Evolutionary conservation across 2,888 invertebrate genomes (phyloP).

Genomic region (Epistrophe grossulariae): DNA sequence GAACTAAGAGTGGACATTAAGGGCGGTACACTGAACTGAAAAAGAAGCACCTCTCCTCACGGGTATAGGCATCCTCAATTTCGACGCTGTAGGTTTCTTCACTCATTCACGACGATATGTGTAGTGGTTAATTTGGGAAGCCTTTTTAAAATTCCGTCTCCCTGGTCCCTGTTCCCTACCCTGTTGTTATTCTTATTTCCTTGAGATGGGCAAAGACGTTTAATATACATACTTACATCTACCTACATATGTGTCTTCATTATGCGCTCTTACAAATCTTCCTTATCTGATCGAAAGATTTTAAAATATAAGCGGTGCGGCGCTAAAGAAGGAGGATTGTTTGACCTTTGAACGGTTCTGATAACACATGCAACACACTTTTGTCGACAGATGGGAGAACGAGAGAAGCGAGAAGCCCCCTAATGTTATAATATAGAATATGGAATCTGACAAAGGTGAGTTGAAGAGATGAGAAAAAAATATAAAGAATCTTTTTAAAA

Average conservation of each 20-base stretch:
- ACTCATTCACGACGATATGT: background rate
- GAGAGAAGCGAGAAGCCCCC: background rate
- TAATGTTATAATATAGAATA: background rate
- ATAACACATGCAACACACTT: slow-evolving; percentile 71
- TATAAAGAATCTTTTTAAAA: slow-evolving; percentile 55
- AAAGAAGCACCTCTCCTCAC: slow-evolving; percentile 57
- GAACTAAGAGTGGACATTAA: slow-evolving; percentile 45
- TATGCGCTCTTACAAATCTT: slow-evolving; percentile 73
- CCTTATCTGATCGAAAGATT: slow-evolving; percentile 75
- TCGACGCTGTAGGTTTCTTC: slow-evolving; percentile 45
- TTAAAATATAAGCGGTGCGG: slow-evolving; percentile 69
- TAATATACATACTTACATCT: background rate
- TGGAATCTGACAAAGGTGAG: slow-evolving; percentile 27
- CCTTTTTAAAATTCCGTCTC: slow-evolving; percentile 23
- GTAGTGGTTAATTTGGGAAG: slow-evolving; percentile 47
- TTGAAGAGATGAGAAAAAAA: slow-evolving; percentile 17
- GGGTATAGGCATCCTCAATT: background rate
- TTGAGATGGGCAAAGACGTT: slow-evolving; percentile 51
- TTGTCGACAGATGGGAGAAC: slow-evolving; percentile 48
- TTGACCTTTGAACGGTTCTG: slow-evolving; percentile 73
- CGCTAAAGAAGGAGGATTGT: slow-evolving; percentile 75
- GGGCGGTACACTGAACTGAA: slow-evolving; percentile 62
- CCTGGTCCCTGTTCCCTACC: background rate
- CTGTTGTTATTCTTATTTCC: background rate
- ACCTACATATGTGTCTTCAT: slow-evolving; percentile 56